phyloP scores from a whole-genome alignment of 2,888 invertebrate species.

The Eutolmus rufibarbis region DNA sequence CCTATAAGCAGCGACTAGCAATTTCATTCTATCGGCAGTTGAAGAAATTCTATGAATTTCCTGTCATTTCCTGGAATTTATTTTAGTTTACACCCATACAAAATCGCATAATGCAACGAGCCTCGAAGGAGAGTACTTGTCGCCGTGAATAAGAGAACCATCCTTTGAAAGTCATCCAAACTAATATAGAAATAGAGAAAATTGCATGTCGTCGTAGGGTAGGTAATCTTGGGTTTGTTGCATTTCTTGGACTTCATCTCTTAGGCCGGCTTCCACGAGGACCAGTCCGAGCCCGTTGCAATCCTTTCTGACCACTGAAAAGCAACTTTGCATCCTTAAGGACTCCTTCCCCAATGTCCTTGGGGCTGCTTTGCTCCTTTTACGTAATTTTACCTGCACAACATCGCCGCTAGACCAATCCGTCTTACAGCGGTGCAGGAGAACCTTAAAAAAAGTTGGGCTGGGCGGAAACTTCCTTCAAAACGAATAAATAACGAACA shows the following conservation, averaged over 20 bases:
- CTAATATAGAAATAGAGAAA: neutral
- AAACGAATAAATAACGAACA: neutral
- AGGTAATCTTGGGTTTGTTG: neutral
- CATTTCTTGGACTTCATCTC: neutral
- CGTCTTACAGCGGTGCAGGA: neutral
- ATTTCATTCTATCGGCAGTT: neutral
- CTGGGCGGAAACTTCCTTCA: neutral
- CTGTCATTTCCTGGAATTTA: neutral
- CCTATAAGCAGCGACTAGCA: neutral
- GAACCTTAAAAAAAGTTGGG: neutral
- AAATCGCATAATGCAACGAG: neutral
- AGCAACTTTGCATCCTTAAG: neutral
- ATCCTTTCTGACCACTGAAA: neutral
- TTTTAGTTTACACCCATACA: neutral
- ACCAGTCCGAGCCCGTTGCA: neutral
- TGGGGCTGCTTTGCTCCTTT: neutral
- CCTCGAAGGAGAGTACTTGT: neutral
- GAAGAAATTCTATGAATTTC: neutral
- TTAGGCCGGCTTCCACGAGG: neutral
- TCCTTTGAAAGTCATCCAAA: neutral
- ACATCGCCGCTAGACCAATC: neutral
- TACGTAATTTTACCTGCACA: neutral
- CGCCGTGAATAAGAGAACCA: neutral
- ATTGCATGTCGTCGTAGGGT: neutral
- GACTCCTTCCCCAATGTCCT: neutral